Evolutionary conservation across 35 echinoderm and acorn worm genomes (phyloP).

Genomic region (Anneissia japonica): DNA sequence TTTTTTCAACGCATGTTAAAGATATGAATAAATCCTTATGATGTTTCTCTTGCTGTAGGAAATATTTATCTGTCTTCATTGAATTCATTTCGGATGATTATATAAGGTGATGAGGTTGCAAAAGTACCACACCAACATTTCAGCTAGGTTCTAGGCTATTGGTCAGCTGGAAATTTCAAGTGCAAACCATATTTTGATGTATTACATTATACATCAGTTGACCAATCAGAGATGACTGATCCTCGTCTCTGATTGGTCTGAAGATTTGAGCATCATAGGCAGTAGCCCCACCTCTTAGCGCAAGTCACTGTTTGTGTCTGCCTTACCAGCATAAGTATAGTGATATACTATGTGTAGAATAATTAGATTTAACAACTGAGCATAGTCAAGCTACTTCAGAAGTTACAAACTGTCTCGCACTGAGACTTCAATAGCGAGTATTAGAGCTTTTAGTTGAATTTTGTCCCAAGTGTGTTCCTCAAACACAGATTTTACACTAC

Average conservation of each 20-base stretch:
- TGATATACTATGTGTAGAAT: not conserved
- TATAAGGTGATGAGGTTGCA: not conserved
- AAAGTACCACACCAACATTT: not conserved
- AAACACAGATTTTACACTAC: too few relatives aligned
- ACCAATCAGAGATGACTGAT: not conserved
- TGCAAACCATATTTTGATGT: not conserved
- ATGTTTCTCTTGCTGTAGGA: not conserved
- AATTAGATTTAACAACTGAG: not conserved
- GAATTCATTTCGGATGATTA: not conserved
- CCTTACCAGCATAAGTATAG: not conserved
- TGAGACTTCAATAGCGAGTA: not conserved
- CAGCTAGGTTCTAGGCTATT: not conserved
- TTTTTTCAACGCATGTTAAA: not conserved
- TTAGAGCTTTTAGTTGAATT: too few relatives aligned
- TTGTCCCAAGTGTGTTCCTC: too few relatives aligned
- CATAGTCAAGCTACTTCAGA: not conserved
- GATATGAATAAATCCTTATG: not conserved
- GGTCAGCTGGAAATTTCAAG: not conserved
- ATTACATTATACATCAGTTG: not conserved
- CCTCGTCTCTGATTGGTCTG: not conserved
- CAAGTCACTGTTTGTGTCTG: not conserved
- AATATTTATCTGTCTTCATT: not conserved
- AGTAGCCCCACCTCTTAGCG: not conserved
- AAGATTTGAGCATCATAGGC: not conserved
- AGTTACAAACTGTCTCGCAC: not conserved